These are phyloP conservation scores for Artemisiospiza belli DNA, from an alignment of 2,113 vertebrate genomes.

Conservation along the genomic window DNA sequence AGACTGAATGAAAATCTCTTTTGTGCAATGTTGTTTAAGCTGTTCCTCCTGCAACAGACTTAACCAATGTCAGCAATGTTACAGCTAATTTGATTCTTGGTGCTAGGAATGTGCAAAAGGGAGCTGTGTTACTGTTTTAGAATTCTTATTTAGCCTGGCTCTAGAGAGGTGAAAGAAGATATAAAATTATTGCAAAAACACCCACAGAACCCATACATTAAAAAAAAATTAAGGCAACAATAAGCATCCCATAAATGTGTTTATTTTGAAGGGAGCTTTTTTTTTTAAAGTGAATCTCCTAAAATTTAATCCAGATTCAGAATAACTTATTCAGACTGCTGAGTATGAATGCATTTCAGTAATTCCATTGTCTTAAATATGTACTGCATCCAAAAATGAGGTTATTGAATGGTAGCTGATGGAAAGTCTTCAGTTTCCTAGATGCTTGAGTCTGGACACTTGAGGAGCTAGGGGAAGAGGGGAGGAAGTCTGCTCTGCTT, in stretches of 20 bases:
- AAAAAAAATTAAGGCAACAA: background rate
- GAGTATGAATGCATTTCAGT: background rate
- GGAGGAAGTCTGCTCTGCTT: background rate
- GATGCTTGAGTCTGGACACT: background rate
- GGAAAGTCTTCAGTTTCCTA: background rate
- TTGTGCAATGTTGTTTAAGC: background rate
- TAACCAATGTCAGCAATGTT: background rate
- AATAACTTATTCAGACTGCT: background rate
- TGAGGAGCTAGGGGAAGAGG: background rate
- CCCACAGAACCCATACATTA: background rate
- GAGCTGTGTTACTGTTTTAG: background rate
- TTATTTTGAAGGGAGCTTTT: background rate
- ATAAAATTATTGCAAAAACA: background rate
- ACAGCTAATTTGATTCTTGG: background rate
- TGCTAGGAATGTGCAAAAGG: background rate
- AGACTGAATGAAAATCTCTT: background rate
- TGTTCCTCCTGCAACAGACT: background rate
- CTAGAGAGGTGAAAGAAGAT: background rate
- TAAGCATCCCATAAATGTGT: background rate
- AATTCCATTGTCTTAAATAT: background rate
- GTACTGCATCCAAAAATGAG: background rate
- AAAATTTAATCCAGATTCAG: background rate
- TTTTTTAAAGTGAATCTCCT: background rate
- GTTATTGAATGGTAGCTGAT: background rate
- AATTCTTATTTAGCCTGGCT: background rate